Evolutionary conservation across 1,140 invertebrate genomes (phyloP), one percentile per base, ranked within the genome.

Genomic region (Trichoplusia ni): DNA sequence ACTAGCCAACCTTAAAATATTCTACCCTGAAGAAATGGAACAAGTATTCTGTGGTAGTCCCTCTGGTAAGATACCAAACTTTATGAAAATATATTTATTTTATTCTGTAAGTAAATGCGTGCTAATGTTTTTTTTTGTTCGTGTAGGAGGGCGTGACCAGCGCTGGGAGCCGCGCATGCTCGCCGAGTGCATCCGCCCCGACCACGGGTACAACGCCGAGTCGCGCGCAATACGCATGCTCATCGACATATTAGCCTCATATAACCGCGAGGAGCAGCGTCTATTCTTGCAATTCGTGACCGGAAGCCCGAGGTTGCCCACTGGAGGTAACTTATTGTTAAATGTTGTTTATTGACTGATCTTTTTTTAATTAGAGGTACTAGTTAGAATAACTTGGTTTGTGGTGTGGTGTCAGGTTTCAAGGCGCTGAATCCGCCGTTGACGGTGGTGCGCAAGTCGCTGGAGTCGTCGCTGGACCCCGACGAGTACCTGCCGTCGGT

Each of bases 221-320:
- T 99, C 98, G 33, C 94, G 95, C 72, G 97, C 98, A 53, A 99
- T 99, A 74, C 94, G 95, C 78, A 98, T 95, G 91, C 93, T 99
- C 35, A 97, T 99, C 85, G 96, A 99, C 89, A 96, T 99, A 67
- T 94, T 99, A 67, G 93, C 96, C 33, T 95, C 95, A 1, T 99
- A 98, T 81, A 94, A 93, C 78, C 92, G 94, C 59, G 95, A 98
- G 74, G 96, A 99, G 84, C 98, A 99, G 85, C 93, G 99, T 60
- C 94, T 96, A 65, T 99, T 99, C 91, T 90, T 99, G 53, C 98
- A 99, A 91, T 99, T 99, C 91, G 96, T 99, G 27, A 99, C 99
- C 46, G 99, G 99, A 62, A 99, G 98, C 73, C 99, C 99, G 0
- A 93, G 98, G 51, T 92, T 99, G 70, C 99, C 99, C 71, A 98